Base-by-base conservation (phyloP, 1,140 invertebrate species). In the Heliconius congener region DNA sequence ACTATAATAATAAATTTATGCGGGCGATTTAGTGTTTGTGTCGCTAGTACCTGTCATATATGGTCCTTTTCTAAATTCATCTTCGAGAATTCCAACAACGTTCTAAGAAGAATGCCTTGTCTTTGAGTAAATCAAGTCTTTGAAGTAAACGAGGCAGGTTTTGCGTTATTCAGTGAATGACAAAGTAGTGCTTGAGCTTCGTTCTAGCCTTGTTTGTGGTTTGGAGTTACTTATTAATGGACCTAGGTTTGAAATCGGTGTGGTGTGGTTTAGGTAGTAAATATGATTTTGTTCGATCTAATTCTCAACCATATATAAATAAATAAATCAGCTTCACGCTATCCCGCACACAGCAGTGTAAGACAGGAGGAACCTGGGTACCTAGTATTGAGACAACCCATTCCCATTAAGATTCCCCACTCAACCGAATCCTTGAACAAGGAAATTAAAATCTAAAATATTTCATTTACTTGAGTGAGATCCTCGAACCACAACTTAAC, bases 121-220 rank as follows among this genome's bases (percentile, higher is more conserved):
- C 60, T 57, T 57, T 57, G 55, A 66, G 9, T 13, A 66, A 66
- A 30, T 23, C 11, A 16, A 13, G 60, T 6, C 60, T 66, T 66
- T 66, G 60, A 66, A 66, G 60, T 66, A 66, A 30, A 3, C 55
- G 55, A 23, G n/a, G 23, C 19, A 66, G 60, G 60, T 30, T 57
- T 60, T 66, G 60, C 27, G 60, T 66, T 76, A 71, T 76, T 76
- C 23, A 34, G 75, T 76, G 75, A 60, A 76, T 71, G 42, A 71
- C 60, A 76, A 76, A 76, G 75, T 71, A 71, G 39, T 76, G 70
- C 70, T 76, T 76, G 60, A 27, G 60, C 60, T 66, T 66, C 30
- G 60, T 13, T 16, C 23, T 30, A 30, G 60, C 60, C 23, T 66
- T 23, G 55, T 57, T 57, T 57, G 9, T 23, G 55, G n/a, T 23